These are phyloP conservation scores for Mus spretus DNA, from an alignment of 2,797 vertebrate species.

Conservation along the genomic window DNA sequence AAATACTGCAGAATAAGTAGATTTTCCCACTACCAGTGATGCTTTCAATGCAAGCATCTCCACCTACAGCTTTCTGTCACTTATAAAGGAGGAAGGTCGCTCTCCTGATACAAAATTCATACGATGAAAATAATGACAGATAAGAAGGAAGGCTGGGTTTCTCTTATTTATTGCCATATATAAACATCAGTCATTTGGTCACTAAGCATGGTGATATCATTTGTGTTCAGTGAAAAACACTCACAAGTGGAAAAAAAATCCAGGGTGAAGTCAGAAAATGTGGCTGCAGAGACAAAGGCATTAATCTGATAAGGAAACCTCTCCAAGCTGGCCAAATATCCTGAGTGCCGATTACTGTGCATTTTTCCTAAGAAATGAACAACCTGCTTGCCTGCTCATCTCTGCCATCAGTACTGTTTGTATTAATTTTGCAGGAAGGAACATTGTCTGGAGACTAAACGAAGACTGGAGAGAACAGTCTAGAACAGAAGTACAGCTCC, in stretches of 20 bases:
- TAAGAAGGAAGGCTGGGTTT: not conserved
- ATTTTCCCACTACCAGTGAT: not conserved
- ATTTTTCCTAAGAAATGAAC: not conserved
- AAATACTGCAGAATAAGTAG: not conserved
- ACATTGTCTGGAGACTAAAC: not conserved
- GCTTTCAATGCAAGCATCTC: not conserved
- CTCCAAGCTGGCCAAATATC: not conserved
- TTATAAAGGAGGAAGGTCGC: not conserved
- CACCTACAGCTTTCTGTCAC: not conserved
- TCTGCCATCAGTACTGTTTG: not conserved
- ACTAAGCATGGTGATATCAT: not conserved
- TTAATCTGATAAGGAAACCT: not conserved
- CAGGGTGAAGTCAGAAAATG: not conserved
- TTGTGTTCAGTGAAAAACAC: not conserved
- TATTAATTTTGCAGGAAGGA: not conserved
- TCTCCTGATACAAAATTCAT: not conserved
- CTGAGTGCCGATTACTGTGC: not conserved
- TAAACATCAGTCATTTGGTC: not conserved
- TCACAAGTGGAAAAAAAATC: not conserved
- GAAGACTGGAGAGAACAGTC: rapidly evolving
- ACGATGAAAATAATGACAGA: not conserved
- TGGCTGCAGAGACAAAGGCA: not conserved
- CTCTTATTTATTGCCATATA: not conserved
- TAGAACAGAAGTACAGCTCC: not conserved
- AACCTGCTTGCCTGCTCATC: not conserved